Percentiles rank a stretch among this genome's conserved stretches.
Evolutionary conservation across 2,888 invertebrate species (phyloP).

Genomic region (Diploptera punctata): DNA sequence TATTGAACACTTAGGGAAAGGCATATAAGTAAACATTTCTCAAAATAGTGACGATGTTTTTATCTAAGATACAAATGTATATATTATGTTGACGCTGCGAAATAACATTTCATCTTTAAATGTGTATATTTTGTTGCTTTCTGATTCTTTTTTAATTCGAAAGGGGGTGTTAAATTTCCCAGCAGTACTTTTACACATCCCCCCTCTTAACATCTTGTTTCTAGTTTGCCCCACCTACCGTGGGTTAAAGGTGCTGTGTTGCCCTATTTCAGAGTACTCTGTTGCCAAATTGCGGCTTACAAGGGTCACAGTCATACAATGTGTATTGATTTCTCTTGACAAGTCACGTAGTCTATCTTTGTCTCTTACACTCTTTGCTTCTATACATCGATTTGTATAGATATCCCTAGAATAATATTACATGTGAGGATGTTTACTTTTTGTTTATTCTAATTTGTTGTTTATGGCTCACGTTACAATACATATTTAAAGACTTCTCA

Average conservation of each 20-base stretch:
- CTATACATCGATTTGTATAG: neutral
- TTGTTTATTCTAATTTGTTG: neutral
- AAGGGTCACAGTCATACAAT: slow-evolving; percentile 5
- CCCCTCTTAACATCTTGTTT: neutral
- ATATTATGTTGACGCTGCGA: no score
- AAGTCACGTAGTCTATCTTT: slow-evolving; percentile 2
- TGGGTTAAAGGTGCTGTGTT: neutral
- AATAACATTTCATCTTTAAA: no score
- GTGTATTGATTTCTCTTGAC: slow-evolving; percentile 18
- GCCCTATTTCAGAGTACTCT: neutral
- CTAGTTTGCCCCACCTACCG: neutral
- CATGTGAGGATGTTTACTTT: neutral
- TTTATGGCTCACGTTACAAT: no score
- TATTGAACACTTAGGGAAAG: no score
- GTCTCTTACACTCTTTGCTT: slow-evolving; percentile 10
- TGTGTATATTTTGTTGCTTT: no score
- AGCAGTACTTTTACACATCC: neutral
- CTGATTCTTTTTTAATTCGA: no score
- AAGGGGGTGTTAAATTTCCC: neutral
- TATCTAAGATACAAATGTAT: no score
- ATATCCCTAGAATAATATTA: neutral
- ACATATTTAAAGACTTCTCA: no score
- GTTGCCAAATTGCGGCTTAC: slow-evolving; percentile 14
- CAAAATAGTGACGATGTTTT: no score
- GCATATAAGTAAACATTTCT: no score